These are phyloP conservation scores for Heteronetta atricapilla DNA, from an alignment of 2,113 vertebrate genomes.

Conservation along the genomic window DNA sequence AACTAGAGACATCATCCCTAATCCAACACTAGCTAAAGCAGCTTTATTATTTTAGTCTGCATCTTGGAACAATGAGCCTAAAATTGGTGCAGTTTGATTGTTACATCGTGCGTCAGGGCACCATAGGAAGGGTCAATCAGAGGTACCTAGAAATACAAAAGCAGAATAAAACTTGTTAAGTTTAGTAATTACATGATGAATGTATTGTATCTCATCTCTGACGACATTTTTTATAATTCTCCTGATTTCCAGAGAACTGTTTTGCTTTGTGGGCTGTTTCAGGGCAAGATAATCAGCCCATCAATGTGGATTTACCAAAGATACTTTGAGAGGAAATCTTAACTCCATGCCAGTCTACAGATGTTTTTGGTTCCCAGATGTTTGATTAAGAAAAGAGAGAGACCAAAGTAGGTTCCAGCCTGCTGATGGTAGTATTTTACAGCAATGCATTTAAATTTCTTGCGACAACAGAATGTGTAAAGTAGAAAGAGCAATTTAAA, in stretches of 20 bases:
- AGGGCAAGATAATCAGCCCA: background rate
- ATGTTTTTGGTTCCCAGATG: slow-evolving; percentile 56
- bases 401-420: slow-evolving; percentile 26
- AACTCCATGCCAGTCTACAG: slow-evolving; percentile 1
- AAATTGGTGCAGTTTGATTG: background rate
- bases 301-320: slow-evolving; percentile 19
- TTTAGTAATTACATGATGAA: background rate
- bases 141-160: background rate
- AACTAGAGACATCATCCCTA: background rate
- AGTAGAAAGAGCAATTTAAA: slow-evolving; percentile 40
- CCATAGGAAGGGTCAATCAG: background rate
- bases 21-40: background rate
- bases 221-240: background rate
- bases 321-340: background rate
- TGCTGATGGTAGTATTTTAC: slow-evolving; percentile 61
- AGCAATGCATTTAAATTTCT: slow-evolving; percentile 19
- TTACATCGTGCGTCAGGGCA: background rate
- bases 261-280: background rate
- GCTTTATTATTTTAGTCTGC: background rate
- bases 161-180: background rate
- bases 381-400: slow-evolving; percentile 48
- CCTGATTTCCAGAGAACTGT: background rate
- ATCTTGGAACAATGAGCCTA: background rate
- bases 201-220: background rate
- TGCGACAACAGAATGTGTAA: slow-evolving; percentile 34